Base-by-base conservation (phyloP, 2,888 invertebrate species). In the Pecten maximus region DNA sequence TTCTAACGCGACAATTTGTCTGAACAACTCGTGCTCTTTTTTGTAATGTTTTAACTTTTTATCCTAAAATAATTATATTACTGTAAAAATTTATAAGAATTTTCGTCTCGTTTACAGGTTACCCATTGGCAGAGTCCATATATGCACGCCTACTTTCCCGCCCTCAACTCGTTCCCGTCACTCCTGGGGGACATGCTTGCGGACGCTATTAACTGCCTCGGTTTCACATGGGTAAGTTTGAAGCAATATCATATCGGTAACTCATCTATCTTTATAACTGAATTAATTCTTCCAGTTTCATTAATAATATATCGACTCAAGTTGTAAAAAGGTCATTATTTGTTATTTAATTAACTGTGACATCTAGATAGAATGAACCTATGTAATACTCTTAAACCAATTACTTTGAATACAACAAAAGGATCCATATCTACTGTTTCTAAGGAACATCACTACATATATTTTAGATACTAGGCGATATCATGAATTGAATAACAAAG, bases 101-200 rank as follows among this genome's bases (percentile, higher is more conserved):
- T 87, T 40, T 90, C 19, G 28, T 90, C 23, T 89, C 40, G 50
- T 54, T 94, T 94, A 35, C 94, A 98, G 98, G 97, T 98, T 89
- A 98, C 98, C 0, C 99, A 99, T 96, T 99, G 99, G 99, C 99
- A 99, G 97, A 98, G 98, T 96, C 99, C 99, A 0, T 98, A 99
- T 95, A 99, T 99, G 99, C 99, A 99, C 96, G 99, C 99, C 0
- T 99, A 99, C 96, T 99, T 99, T 97, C 99, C 99, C 0, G 99
- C 99, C 0, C 97, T 99, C 89, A 99, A 98, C 95, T 99, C 98
- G 28, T 99, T 98, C 95, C 99, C 99, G 0, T 99, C 99, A 0
- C 97, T 99, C 91, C 97, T 99, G 96, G 99, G 99, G 0, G 99
- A 99, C 94, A 99, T 99, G 99, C 97, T 99, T 91, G 98, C 99